phyloP scores from a whole-genome alignment of 53 echinoderm and acorn worm species.

The Luidia sarsii region DNA sequence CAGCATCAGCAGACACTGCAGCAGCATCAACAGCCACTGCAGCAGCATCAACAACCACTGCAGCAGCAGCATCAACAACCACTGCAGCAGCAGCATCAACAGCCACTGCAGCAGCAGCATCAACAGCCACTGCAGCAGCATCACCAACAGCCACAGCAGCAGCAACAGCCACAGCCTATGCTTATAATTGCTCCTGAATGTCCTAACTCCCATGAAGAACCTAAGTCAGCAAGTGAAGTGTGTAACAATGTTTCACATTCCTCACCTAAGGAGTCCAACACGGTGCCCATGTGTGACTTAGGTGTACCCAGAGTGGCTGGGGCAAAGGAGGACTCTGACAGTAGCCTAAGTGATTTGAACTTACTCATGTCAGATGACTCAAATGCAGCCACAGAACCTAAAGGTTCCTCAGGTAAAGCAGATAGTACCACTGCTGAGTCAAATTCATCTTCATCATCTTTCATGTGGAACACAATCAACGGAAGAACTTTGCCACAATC shows the following conservation, averaged over 20 bases:
- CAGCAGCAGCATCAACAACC: neutral
- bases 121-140: neutral
- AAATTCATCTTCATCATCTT: conserved; percentile 3
- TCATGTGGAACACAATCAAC: conserved; percentile 28
- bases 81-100: conserved; percentile 3
- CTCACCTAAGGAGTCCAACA: conserved; percentile 55
- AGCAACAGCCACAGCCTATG: conserved; percentile 41
- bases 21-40: conserved; percentile 45
- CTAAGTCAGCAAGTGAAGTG: conserved; percentile 21
- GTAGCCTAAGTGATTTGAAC: conserved; percentile 74
- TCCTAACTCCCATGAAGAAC: conserved; percentile 36
- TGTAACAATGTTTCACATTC: conserved; percentile 42
- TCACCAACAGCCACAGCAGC: conserved; percentile 33
- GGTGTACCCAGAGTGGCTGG: conserved; percentile 65
- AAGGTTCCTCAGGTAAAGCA: conserved; percentile 65
- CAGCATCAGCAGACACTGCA: conserved; percentile 30
- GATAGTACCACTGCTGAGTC: conserved; percentile 76
- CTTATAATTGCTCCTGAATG: conserved; percentile 32
- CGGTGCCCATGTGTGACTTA: conserved; percentile 54
- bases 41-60: conserved; percentile 1
- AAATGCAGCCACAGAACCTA: conserved; percentile 68
- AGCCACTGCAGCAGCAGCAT: neutral
- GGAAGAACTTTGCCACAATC: conserved; percentile 52
- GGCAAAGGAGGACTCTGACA: conserved; percentile 76
- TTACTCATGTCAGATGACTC: conserved; percentile 83